These are phyloP conservation scores for Ariolimax columbianus DNA, from an alignment of 2,888 invertebrate genomes.

Conservation along the genomic window DNA sequence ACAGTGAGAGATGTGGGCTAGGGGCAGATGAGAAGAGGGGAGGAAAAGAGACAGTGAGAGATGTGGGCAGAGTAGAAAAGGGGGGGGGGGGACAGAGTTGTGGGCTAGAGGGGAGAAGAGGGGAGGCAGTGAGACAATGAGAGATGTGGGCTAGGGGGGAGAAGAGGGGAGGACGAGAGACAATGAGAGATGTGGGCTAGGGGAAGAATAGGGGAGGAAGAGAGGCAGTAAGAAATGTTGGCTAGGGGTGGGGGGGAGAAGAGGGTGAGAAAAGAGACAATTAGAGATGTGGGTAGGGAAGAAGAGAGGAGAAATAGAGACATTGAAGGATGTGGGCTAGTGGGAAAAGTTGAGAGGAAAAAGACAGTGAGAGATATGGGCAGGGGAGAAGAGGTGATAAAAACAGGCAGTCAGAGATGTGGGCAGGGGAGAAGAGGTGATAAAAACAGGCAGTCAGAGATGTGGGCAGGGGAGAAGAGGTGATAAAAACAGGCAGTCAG, in stretches of 20 bases:
- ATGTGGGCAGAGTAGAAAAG: background rate
- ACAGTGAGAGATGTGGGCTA: background rate
- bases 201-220: background rate
- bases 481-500: no score
- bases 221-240: background rate
- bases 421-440: no score
- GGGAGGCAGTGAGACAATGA: background rate
- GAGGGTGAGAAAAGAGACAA: background rate
- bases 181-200: no score
- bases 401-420: no score
- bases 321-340: no score
- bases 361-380: no score
- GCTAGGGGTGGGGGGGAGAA: background rate
- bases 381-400: no score
- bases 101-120: background rate
- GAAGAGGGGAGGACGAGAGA: background rate
- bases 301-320: background rate
- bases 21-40: background rate
- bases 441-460: no score
- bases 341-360: no score
- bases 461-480: no score
- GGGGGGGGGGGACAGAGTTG: background rate
- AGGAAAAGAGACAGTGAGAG: slow-evolving; percentile 23
- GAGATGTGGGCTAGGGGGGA: background rate
- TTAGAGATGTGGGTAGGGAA: background rate